Percentiles rank a stretch among this genome's conserved stretches.
These are phyloP conservation scores for Pseudomugil gertrudae DNA, from an alignment of 2,797 vertebrate species.

Conservation along the genomic window DNA sequence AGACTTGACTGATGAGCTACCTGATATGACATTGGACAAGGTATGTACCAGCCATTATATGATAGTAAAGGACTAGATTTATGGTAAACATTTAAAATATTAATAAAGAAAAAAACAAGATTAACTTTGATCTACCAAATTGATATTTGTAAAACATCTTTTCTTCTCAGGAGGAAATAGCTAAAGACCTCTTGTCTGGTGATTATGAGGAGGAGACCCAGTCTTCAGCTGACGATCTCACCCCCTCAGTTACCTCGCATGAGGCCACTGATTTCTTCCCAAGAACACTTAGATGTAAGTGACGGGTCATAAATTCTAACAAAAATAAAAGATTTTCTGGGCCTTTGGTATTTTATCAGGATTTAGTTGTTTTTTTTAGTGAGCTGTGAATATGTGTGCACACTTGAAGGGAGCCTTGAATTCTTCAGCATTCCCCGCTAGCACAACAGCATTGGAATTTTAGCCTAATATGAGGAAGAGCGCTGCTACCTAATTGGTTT, in stretches of 20 bases:
- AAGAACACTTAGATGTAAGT: slow-evolving; percentile 94
- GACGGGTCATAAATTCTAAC: not conserved
- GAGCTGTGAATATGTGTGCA: too few species aligned
- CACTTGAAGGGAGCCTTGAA: too few species aligned
- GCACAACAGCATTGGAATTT: too few species aligned
- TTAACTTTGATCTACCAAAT: not conserved
- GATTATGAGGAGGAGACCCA: slow-evolving; percentile 97
- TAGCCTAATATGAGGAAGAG: too few species aligned
- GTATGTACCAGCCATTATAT: slow-evolving; percentile 70
- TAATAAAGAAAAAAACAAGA: not conserved
- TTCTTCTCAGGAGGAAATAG: slow-evolving; percentile 90
- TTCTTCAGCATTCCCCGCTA: too few species aligned
- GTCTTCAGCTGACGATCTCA: slow-evolving; percentile 96
- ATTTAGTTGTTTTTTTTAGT: too few species aligned
- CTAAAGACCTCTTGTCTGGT: slow-evolving; percentile 94
- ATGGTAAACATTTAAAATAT: not conserved
- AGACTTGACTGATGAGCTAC: slow-evolving; percentile 94
- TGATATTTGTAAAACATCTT: not conserved
- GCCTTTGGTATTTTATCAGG: too few species aligned
- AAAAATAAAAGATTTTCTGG: not conserved
- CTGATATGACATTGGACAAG: slow-evolving; percentile 99
- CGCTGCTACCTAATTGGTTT: too few species aligned
- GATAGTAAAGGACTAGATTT: not conserved
- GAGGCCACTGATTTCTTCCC: slow-evolving; percentile 96
- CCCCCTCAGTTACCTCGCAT: slow-evolving; percentile 95